A percentile compares a stretch with the other conserved stretches of the same genome.
phyloP scores from a whole-genome alignment of 1,140 invertebrate genomes.

The Saccostrea glomerata region DNA sequence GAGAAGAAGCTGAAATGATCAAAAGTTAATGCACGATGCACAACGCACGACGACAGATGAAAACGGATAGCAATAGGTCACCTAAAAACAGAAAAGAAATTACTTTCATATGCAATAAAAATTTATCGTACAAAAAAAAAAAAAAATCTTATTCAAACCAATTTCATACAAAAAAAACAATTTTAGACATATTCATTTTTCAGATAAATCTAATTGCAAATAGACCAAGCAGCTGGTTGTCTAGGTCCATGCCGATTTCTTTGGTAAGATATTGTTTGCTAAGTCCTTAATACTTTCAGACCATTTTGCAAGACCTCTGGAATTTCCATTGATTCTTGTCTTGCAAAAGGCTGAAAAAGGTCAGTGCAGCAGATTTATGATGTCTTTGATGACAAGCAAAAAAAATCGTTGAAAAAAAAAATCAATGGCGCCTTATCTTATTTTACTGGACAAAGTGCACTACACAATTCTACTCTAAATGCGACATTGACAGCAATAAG shows the following conservation, averaged over 20 bases:
- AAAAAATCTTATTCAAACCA: too few relatives aligned
- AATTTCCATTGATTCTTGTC: neutral
- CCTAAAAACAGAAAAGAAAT: too few relatives aligned
- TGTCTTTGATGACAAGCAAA: neutral
- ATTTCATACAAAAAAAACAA: too few relatives aligned
- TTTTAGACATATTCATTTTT: too few relatives aligned
- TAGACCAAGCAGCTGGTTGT: neutral
- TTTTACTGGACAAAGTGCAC: constrained; percentile 13
- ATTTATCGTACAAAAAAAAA: too few relatives aligned
- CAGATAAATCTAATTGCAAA: neutral
- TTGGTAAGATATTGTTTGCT: neutral
- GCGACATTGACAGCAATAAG: neutral
- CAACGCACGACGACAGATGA: too few relatives aligned
- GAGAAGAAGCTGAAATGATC: too few relatives aligned
- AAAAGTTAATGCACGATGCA: too few relatives aligned
- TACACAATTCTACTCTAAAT: neutral
- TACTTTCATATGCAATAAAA: too few relatives aligned
- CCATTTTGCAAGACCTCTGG: constrained; percentile 2
- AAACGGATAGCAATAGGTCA: too few relatives aligned
- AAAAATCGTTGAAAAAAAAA: neutral
- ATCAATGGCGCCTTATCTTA: neutral
- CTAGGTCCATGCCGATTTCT: neutral
- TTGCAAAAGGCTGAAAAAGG: neutral
- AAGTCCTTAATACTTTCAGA: constrained; percentile 9
- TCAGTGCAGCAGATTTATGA: constrained; percentile 7